Evolutionary conservation across 2,113 vertebrate genomes (phyloP), one percentile per base, ranked within the genome.

Genomic region (Bungarus multicinctus): DNA sequence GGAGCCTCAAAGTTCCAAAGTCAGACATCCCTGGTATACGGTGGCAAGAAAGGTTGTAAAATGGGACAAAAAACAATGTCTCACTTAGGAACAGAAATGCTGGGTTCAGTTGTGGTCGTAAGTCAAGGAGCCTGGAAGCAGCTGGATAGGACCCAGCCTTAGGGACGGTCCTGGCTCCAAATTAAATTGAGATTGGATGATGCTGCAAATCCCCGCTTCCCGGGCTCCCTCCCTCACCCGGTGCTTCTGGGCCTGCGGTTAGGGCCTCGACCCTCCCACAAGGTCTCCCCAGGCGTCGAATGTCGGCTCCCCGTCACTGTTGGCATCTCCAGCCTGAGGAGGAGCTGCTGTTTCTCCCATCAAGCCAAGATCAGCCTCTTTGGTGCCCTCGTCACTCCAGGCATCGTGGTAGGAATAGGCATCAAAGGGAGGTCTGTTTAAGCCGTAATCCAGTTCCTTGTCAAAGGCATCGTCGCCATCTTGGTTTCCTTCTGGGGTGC

Each of bases 221-320:
- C 4, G 5, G 12, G 52, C 18, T 43, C 53, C 74, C 0, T 12
- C 8, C 18, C 52, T 5, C n/a, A 16, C 39, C 52, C 4, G 3
- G 3, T 1, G 8, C 53, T 23, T 64, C 58, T 52, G 1, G 34
- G 45, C 9, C 50, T 6, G 34, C 5, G 4, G 4, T 18, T 81
- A 25, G 0, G 87, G 3, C 53, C 27, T 14, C 5, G 22, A 3
- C 3, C 10, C 11, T 2, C 30, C 50, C 88, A 39, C 39, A 1
- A 16, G 4, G 54, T 93, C 88, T 20, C 92, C 92, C 92, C 92
- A 93, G 0, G 3, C 45, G 1, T 93, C 88, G 6, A 86, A 74
- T 0, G 6, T 16, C 0, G 58, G n/a, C 23, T 45, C 18, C 50
- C 57, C n/a, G 0, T 5, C n/a, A 1, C 3, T 18, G 34, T 1